Conservation (phyloP, 2,797 vertebrate species). For the Tamandua tetradactyla region DNA sequence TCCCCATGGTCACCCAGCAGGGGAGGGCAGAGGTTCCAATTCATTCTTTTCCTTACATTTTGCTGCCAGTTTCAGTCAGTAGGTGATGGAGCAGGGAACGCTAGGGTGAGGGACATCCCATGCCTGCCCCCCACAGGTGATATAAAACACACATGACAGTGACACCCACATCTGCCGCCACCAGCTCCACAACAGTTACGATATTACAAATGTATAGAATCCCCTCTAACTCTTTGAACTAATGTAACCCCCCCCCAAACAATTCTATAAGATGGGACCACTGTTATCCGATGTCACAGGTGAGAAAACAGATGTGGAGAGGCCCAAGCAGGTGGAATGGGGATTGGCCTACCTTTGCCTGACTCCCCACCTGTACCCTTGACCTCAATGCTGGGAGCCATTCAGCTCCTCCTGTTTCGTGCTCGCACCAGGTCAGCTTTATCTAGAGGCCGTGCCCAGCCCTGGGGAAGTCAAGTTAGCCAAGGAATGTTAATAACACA, state of each 20-base stretch:
- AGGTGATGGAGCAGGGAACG: background rate
- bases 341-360: background rate
- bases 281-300: too few relatives aligned
- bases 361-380: background rate
- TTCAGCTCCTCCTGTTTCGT: background rate
- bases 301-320: background rate
- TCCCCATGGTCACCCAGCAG: too few relatives aligned
- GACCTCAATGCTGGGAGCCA: background rate
- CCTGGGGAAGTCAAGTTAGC: background rate
- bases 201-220: background rate
- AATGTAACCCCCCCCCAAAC: background rate
- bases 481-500: rapidly evolving
- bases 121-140: too few relatives aligned
- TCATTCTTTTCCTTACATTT: background rate
- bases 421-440: background rate
- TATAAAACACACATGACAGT: background rate
- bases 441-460: background rate
- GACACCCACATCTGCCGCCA: too few relatives aligned
- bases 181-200: too few relatives aligned
- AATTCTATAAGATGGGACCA: background rate
- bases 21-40: background rate
- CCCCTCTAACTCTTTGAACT: background rate
- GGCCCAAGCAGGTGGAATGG: background rate
- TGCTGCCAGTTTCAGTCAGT: background rate
- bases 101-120: rapidly evolving